phyloP scores from a whole-genome alignment of 2,797 vertebrate genomes.

The Cuniculus paca region DNA sequence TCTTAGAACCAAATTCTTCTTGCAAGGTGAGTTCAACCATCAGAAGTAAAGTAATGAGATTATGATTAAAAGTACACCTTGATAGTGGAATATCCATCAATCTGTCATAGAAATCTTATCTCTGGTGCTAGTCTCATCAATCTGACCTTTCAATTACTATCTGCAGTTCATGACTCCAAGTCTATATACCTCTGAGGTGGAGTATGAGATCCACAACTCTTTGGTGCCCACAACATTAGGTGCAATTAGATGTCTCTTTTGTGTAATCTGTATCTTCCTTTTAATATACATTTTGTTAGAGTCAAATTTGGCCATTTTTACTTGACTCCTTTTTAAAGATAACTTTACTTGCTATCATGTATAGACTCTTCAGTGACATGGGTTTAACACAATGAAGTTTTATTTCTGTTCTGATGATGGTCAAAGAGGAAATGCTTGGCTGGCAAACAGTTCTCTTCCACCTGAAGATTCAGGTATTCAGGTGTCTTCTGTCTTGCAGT shows the following conservation, averaged over 20 bases:
- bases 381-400: not conserved
- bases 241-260: not conserved
- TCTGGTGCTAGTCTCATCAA: conserved; percentile 88
- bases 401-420: not conserved
- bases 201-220: conserved; percentile 72
- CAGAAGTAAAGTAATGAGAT: conserved; percentile 90
- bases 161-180: conserved; percentile 86
- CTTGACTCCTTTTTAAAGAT: not conserved
- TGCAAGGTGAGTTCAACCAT: conserved; percentile 88
- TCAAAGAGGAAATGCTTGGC: not conserved
- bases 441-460: not conserved
- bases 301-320: not conserved
- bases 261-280: not conserved
- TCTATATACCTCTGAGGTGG: conserved; percentile 81
- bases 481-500: not conserved
- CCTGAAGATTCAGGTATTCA: not conserved
- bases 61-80: conserved; percentile 91
- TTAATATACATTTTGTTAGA: not conserved
- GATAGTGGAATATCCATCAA: conserved; percentile 90
- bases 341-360: not conserved
- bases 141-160: conserved; percentile 90
- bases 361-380: not conserved
- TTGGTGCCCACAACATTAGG: conserved; percentile 39
- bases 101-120: conserved; percentile 89
- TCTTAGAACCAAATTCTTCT: conserved; percentile 85